These are phyloP conservation scores for Trematocara zebra DNA, from an alignment of 2,113 vertebrate species.

Conservation along the genomic window DNA sequence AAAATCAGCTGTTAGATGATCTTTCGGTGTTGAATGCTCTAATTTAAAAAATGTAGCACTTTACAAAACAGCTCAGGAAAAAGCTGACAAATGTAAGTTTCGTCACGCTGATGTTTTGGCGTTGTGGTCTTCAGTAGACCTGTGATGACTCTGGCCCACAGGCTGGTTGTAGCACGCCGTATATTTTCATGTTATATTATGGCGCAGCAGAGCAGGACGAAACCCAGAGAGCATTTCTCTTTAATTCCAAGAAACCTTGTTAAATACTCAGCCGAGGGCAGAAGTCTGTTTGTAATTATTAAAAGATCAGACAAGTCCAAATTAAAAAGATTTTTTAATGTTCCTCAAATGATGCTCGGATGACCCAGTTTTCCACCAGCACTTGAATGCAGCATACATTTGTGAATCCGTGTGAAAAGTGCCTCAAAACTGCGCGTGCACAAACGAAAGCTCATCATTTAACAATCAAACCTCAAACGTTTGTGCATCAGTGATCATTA, in stretches of 20 bases:
- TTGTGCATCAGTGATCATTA: not conserved
- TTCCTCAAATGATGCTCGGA: not conserved
- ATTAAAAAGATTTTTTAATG: not conserved
- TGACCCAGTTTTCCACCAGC: not conserved
- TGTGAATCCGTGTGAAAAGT: not conserved
- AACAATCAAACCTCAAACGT: not conserved
- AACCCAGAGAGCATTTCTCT: no score
- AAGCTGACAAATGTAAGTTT: not conserved
- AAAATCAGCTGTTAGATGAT: not conserved
- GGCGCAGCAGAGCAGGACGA: no score
- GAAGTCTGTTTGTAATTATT: not conserved
- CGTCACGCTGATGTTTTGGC: not conserved
- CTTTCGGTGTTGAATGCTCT: not conserved
- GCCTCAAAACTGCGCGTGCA: not conserved
- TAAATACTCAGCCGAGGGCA: not conserved
- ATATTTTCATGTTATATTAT: no score
- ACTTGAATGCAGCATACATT: not conserved
- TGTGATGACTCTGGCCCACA: no score
- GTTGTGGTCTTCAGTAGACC: no score
- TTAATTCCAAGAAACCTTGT: no score
- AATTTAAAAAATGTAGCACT: not conserved
- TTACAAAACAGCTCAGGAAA: not conserved
- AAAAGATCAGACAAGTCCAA: not conserved
- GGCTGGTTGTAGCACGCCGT: no score
- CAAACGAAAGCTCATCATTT: not conserved